A percentile compares a stretch with the other conserved stretches of the same genome.
phyloP scores from a whole-genome alignment of 2,113 vertebrate genomes.

The Cynocephalus volans region DNA sequence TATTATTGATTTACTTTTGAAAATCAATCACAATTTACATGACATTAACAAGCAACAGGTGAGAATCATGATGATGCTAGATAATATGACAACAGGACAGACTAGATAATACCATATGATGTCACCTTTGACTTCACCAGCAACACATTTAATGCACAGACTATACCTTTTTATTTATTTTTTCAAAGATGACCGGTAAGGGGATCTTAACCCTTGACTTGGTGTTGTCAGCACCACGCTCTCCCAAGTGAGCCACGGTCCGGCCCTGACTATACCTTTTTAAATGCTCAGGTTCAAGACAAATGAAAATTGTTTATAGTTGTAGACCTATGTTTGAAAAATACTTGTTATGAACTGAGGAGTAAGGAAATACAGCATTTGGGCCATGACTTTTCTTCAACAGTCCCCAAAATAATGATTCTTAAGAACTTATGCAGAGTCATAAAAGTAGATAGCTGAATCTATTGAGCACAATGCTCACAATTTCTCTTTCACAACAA shows the following conservation, averaged over 20 bases:
- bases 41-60: neutral
- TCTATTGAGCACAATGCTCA: neutral
- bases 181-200: too few species aligned
- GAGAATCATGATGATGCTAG: neutral
- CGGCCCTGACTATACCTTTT: neutral
- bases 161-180: neutral
- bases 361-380: neutral
- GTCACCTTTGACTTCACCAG: neutral
- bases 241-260: too few species aligned
- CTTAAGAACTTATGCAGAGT: neutral
- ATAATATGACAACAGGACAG: neutral
- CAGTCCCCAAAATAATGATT: neutral
- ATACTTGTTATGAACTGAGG: neutral
- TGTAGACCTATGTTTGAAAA: neutral
- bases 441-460: neutral
- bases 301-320: neutral
- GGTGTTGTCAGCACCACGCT: too few species aligned
- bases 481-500: neutral
- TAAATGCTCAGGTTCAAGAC: neutral
- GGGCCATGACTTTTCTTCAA: neutral
- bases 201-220: too few species aligned
- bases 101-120: neutral
- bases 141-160: neutral
- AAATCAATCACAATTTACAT: neutral
- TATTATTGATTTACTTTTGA: neutral